Base-by-base conservation (phyloP, 2,888 invertebrate genomes). In the Hemaris fuciformis region DNA sequence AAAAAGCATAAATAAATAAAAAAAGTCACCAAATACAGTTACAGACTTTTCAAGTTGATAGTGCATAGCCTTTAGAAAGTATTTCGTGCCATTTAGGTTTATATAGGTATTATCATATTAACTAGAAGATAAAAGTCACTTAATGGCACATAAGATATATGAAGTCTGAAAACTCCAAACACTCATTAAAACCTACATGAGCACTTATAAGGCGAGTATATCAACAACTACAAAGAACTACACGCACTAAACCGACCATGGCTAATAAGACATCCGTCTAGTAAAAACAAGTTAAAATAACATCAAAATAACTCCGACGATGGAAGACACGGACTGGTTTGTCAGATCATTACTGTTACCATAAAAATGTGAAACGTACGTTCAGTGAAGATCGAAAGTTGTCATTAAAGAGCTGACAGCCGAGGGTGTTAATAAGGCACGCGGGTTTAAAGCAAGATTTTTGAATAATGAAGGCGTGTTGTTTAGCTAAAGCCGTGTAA, bases 331-430 rank as follows among this genome's bases (percentile, higher is more conserved):
- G 31, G 38, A 81, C 84, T 66, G 74, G 79, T 80, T 70, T 61
- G 65, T 69, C 63, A 62, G 69, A 69, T 75, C 72, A 75, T 76
- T 77, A 74, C 63, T 63, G 67, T 71, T 70, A 66, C 70, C 69
- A 77, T 77, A 79, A 77, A 80, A 79, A 79, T 77, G 70, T 76
- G 70, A 74, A 77, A 70, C 71, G 69, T 15, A 15, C 46, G 46
- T 71, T 77, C 73, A 76, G 72, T 73, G 64, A 72, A 71, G 66
- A 79, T 76, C 71, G 78, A 83, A 80, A 81, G 79, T 78, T 76
- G 73, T 75, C 71, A 75, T 77, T 72, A 75, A 63, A 62, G 60
- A 34, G 23, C 65, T 66, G 63, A 71, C 67, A 59, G 60, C 65
- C 64, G 31, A 60, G 64, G 60, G 62, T 61, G 64, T 64, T 74